phyloP scores from a whole-genome alignment of 2,888 invertebrate genomes.

The Drosophila diplacantha region DNA sequence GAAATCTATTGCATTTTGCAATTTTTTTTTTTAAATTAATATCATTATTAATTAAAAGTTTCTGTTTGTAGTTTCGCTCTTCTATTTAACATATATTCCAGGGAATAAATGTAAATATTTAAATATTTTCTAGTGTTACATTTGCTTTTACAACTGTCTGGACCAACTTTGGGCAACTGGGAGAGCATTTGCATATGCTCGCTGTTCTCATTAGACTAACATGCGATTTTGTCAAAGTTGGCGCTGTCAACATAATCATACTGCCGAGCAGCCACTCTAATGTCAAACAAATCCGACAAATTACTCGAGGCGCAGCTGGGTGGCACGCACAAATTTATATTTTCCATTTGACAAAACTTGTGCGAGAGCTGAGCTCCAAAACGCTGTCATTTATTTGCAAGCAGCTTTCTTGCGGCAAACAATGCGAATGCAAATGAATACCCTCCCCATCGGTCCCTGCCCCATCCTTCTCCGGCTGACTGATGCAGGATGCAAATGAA shows the following conservation, averaged over 20 bases:
- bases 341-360: constrained; percentile 48
- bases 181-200: constrained; percentile 3
- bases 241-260: constrained; percentile 30
- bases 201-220: constrained; percentile 30
- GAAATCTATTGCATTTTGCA: too few species aligned
- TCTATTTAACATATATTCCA: neutral
- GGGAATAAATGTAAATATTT: neutral
- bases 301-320: constrained; percentile 46
- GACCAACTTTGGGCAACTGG: constrained; percentile 1
- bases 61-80: neutral
- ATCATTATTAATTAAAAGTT: neutral
- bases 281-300: constrained; percentile 65
- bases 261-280: constrained; percentile 31
- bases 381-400: constrained; percentile 56
- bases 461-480: neutral
- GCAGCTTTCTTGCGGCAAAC: constrained; percentile 45
- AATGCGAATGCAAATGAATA: constrained; percentile 42
- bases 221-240: constrained; percentile 25
- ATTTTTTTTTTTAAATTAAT: neutral
- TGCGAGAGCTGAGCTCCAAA: constrained; percentile 16
- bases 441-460: neutral
- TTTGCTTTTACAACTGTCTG: neutral
- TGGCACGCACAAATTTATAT: constrained; percentile 48
- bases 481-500: constrained; percentile 41
- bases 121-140: neutral